Evolutionary conservation across 2,797 vertebrate genomes (phyloP).

Genomic region (Rousettus madagascariensis): DNA sequence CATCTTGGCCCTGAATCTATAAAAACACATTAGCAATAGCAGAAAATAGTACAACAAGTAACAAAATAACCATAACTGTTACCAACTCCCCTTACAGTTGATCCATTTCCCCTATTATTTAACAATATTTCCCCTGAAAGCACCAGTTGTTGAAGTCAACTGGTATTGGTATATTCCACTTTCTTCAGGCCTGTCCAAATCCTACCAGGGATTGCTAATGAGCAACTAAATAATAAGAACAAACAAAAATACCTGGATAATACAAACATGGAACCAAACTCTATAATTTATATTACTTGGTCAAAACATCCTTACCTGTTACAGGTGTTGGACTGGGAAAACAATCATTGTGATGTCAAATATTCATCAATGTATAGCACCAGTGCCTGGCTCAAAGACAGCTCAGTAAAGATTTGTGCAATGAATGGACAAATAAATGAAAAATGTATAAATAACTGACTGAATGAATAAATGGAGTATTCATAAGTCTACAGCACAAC

Average conservation of each 20-base stretch:
- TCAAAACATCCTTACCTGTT: background rate
- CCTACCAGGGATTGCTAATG: background rate
- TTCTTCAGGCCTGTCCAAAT: background rate
- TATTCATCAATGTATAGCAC: background rate
- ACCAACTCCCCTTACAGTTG: background rate
- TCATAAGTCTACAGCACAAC: background rate
- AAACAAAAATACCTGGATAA: background rate
- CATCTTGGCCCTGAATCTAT: background rate
- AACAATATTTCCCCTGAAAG: background rate
- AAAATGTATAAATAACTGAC: accelerated
- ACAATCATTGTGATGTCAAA: background rate
- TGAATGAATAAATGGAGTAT: background rate
- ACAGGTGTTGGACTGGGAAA: background rate
- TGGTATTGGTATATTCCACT: accelerated
- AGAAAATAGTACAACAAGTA: background rate
- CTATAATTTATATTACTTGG: background rate
- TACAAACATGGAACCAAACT: background rate
- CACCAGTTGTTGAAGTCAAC: background rate
- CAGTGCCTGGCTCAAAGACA: background rate
- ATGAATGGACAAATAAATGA: background rate
- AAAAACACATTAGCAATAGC: background rate
- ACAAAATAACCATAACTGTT: background rate
- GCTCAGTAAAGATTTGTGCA: background rate
- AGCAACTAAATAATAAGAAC: background rate
- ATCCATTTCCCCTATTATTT: background rate